Evolutionary conservation across 1,140 invertebrate species (phyloP).

Genomic region (Anastrepha obliqua): DNA sequence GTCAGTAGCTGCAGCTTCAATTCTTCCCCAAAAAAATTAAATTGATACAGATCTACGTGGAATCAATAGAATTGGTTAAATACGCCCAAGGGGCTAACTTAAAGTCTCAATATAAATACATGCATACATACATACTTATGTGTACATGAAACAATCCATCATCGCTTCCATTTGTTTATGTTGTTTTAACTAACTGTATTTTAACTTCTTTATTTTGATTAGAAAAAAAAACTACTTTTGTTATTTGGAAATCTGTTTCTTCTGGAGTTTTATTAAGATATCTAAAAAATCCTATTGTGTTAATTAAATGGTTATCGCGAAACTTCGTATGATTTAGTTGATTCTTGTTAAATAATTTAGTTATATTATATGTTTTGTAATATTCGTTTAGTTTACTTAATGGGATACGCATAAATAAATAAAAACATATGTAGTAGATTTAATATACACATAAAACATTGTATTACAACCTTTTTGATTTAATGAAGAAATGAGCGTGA

Average conservation of each 20-base stretch:
- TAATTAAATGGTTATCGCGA: background rate
- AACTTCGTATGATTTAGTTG: background rate
- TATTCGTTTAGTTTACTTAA: constrained; percentile 1
- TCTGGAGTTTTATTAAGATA: background rate
- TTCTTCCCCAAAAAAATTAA: too few relatives aligned
- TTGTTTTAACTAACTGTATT: constrained; percentile 22
- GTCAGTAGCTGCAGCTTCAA: too few relatives aligned
- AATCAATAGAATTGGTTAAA: too few relatives aligned
- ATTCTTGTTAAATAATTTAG: constrained; percentile 11
- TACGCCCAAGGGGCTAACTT: too few relatives aligned
- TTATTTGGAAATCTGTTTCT: background rate
- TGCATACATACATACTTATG: too few relatives aligned
- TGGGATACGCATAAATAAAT: background rate
- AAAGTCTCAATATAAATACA: too few relatives aligned
- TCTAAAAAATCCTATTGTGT: background rate
- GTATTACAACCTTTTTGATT: background rate
- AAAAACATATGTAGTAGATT: background rate
- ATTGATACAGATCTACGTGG: too few relatives aligned
- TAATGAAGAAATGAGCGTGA: background rate
- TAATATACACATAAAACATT: background rate
- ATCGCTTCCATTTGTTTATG: constrained; percentile 1
- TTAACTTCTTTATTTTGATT: background rate
- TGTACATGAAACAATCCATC: background rate
- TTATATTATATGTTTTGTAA: constrained; percentile 7
- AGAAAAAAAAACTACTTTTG: background rate